These are phyloP conservation scores for Dryocosmus kuriphilus DNA, from an alignment of 2,888 invertebrate genomes.

Conservation along the genomic window DNA sequence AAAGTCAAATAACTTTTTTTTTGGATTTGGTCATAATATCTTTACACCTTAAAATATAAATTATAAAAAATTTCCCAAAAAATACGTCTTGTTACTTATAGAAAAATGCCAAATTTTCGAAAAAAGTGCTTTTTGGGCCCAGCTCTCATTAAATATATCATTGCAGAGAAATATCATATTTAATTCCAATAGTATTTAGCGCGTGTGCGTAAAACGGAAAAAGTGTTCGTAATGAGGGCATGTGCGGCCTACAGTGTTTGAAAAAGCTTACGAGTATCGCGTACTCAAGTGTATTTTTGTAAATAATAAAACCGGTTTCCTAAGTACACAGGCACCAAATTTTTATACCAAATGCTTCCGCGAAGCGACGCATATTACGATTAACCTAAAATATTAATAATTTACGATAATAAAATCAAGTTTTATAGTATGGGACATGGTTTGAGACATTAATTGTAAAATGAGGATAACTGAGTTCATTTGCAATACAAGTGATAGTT, in stretches of 20 bases:
- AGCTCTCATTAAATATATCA: background rate
- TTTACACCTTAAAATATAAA: too few species aligned
- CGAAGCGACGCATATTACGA: background rate
- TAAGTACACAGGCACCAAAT: background rate
- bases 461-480: too few species aligned
- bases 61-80: too few species aligned
- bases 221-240: background rate
- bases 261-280: background rate
- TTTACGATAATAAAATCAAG: too few species aligned
- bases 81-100: too few species aligned
- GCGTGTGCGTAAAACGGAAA: background rate
- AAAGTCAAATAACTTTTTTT: background rate
- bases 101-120: background rate
- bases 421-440: too few species aligned
- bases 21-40: too few species aligned
- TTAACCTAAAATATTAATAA: too few species aligned
- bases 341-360: background rate
- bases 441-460: too few species aligned
- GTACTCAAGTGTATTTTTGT: background rate
- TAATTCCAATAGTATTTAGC: background rate
- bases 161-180: background rate
- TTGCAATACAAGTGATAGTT: too few species aligned
- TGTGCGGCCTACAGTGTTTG: background rate
- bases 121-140: background rate
- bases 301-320: slow-evolving; percentile 9